Base-by-base conservation (phyloP, 1,140 invertebrate genomes). In the Anadara kagoshimensis region DNA sequence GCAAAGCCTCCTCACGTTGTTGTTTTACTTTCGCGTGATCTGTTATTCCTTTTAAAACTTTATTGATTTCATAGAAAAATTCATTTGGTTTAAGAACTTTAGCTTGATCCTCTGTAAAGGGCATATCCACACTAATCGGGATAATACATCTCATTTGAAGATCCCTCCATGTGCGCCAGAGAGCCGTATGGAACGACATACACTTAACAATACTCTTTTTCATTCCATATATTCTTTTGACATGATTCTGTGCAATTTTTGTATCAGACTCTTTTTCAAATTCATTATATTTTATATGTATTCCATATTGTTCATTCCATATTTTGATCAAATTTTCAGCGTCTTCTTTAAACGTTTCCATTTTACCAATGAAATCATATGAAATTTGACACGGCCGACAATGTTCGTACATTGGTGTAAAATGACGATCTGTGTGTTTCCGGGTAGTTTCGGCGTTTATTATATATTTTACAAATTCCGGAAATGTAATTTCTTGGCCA, bases 391-490 rank as follows among this genome's bases (percentile, higher is more conserved):
- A 82, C 4, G 78, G 78, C 18, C 59, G 41, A 51, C 80, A 82
- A n/a, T 72, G 62, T 43, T 72, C 66, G 20, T 69, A 69, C 54
- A 76, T 73, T 1, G 80, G 78, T 7, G 53, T 68, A 63, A 79
- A 82, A 56, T 82, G 80, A 1, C 59, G 45, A 36, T 82, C 69
- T 5, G 56, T 69, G 22, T 51, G 44, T 20, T 10, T 49, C 12
- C 56, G 44, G 18, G 26, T 57, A 14, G 49, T 47, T 16, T 73
- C 53, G 5, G 70, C 67, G 20, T 62, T 11, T 8, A 80, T 65
- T 18, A 82, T 51, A 47, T 80, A 80, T 58, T 78, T 73, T 26
- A 82, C 63, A 24, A 82, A 79, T 70, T 82, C 78, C 10, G 70
- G 63, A 44, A 79, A 79, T 45, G 70, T 79, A 18, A 76, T 53